phyloP scores from a whole-genome alignment of 2,113 vertebrate genomes.

The Engystomops pustulosus region DNA sequence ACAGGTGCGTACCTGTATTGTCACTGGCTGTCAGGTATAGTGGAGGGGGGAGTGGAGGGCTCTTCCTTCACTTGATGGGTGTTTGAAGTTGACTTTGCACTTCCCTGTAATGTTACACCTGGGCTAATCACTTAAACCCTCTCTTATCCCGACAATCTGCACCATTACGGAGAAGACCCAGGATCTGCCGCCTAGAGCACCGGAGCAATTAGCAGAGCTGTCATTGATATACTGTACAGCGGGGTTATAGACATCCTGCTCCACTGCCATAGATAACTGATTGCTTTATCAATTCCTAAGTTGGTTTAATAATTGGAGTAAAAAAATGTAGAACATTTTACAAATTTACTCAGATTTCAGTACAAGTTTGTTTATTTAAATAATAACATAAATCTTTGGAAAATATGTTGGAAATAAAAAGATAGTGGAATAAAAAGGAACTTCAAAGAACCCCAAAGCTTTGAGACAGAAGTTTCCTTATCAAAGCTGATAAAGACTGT shows the following conservation, averaged over 20 bases:
- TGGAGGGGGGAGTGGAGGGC: background rate
- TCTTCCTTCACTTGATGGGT: conserved; percentile 47
- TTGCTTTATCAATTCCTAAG: background rate
- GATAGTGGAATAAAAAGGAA: too few relatives aligned
- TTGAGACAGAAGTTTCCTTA: too few relatives aligned
- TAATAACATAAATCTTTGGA: too few relatives aligned
- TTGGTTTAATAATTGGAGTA: background rate
- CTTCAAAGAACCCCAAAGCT: too few relatives aligned
- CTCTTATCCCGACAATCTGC: conserved; percentile 60
- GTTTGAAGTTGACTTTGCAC: conserved; percentile 60
- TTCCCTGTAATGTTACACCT: conserved; percentile 59
- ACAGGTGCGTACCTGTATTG: conserved; percentile 57
- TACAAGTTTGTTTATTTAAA: too few relatives aligned
- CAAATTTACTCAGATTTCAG: too few relatives aligned
- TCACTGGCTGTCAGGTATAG: conserved; percentile 45
- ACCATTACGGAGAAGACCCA: conserved; percentile 48
- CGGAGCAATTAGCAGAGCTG: conserved; percentile 53
- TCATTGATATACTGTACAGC: conserved; percentile 41
- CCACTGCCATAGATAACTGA: background rate
- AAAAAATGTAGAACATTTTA: too few relatives aligned
- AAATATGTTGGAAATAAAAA: too few relatives aligned
- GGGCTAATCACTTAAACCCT: conserved; percentile 56
- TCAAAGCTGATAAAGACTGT: too few relatives aligned
- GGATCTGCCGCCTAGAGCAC: conserved; percentile 54
- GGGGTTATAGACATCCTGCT: background rate